phyloP scores from a whole-genome alignment of 1,140 invertebrate species.

The Adelges cooleyi region DNA sequence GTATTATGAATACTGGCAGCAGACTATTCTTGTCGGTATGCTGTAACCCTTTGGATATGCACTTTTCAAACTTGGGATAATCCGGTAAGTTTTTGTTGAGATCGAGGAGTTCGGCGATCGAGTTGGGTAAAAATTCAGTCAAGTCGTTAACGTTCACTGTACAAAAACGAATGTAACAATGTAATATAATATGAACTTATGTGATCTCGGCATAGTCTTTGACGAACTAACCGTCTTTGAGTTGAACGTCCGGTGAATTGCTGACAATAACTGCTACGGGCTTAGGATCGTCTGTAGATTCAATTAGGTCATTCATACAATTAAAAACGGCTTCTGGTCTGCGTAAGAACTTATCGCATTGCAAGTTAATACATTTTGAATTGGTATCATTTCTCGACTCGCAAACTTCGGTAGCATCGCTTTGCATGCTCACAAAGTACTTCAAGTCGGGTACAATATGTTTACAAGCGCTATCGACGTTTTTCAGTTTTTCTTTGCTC shows the following conservation, averaged over 20 bases:
- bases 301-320: not conserved
- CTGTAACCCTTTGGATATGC: not conserved
- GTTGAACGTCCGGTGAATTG: not conserved
- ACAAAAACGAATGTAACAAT: not conserved
- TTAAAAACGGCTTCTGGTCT: constrained; percentile 2
- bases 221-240: not conserved
- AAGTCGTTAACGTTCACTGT: not conserved
- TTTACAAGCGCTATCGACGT: not conserved
- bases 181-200: no score
- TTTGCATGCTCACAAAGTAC: constrained; percentile 21
- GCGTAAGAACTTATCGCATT: not conserved
- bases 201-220: no score
- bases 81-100: constrained; percentile 1
- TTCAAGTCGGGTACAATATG: not conserved
- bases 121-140: constrained; percentile 3
- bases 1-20: constrained; percentile 23
- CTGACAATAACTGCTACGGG: not conserved
- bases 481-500: not conserved
- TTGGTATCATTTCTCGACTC: not conserved
- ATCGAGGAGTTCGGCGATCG: not conserved
- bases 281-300: not conserved
- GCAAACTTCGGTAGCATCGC: constrained; percentile 11
- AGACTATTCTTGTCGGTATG: not conserved
- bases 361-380: not conserved
- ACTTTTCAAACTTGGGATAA: constrained; percentile 1